phyloP scores from a whole-genome alignment of 2,113 vertebrate genomes.

The Connochaetes taurinus region DNA sequence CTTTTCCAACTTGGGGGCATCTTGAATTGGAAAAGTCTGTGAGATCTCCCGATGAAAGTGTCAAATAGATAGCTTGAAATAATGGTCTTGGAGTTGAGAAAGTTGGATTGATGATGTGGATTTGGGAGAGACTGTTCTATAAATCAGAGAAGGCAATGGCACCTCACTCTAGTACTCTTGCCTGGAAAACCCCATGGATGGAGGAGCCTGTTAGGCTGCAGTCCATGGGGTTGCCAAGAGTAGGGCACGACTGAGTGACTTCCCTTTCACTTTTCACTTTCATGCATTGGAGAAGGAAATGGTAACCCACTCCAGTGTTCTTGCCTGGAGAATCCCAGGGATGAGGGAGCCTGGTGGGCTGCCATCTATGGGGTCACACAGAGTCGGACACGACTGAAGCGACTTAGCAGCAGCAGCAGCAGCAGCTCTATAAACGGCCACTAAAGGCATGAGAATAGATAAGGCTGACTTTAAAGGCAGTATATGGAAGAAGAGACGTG shows the following conservation, averaged over 20 bases:
- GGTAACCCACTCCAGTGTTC: too few species aligned
- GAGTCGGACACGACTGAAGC: rapidly evolving
- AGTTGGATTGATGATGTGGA: background rate
- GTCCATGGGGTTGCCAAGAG: too few species aligned
- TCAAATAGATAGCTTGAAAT: background rate
- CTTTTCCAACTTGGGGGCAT: background rate
- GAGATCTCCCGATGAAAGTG: background rate
- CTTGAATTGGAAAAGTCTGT: background rate
- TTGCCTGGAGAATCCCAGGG: too few species aligned
- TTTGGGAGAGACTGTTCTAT: background rate
- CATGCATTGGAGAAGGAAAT: too few species aligned
- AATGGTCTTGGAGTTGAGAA: background rate
- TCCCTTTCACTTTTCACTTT: too few species aligned
- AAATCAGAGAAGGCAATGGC: too few species aligned
- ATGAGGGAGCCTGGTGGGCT: too few species aligned
- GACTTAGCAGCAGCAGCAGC: too few species aligned
- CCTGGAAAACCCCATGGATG: too few species aligned
- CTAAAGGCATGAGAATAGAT: background rate
- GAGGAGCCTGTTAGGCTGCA: too few species aligned
- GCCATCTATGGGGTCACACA: rapidly evolving
- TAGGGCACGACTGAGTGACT: too few species aligned
- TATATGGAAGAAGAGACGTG: background rate
- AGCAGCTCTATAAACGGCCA: background rate
- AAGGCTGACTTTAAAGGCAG: background rate
- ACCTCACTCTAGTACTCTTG: too few species aligned